Evolutionary conservation across 1,140 invertebrate species (phyloP).

Genomic region (Ceratitis capitata): DNA sequence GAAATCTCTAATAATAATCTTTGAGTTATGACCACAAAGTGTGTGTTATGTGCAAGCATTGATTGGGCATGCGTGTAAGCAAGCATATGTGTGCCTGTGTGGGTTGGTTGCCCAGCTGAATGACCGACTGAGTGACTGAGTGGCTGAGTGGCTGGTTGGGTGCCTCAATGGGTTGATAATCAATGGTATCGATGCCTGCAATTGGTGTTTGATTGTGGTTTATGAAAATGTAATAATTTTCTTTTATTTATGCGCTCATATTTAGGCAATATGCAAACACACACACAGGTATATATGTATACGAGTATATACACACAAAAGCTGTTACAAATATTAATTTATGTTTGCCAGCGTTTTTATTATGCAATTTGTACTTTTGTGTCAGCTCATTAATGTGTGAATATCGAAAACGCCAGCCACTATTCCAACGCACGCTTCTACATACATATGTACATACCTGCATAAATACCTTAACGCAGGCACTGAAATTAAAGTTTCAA

Average conservation of each 20-base stretch:
- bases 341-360: background rate
- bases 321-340: background rate
- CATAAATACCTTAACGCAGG: background rate
- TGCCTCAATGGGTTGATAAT: slow-evolving; percentile 1
- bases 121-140: background rate
- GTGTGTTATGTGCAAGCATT: background rate
- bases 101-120: background rate
- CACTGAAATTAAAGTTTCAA: background rate
- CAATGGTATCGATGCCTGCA: background rate
- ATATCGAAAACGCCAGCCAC: background rate
- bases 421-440: background rate
- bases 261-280: background rate
- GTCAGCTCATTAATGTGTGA: slow-evolving; percentile 11
- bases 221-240: slow-evolving; percentile 3
- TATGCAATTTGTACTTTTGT: background rate
- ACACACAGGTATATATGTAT: background rate
- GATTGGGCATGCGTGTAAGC: background rate
- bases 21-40: slow-evolving; percentile 26
- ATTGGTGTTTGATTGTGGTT: slow-evolving; percentile 24
- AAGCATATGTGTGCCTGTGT: background rate
- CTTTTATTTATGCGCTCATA: background rate
- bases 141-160: background rate
- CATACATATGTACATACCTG: background rate
- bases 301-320: background rate
- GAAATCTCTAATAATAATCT: background rate